phyloP scores from a whole-genome alignment of 2,888 invertebrate species.

The Eilema sororculum region DNA sequence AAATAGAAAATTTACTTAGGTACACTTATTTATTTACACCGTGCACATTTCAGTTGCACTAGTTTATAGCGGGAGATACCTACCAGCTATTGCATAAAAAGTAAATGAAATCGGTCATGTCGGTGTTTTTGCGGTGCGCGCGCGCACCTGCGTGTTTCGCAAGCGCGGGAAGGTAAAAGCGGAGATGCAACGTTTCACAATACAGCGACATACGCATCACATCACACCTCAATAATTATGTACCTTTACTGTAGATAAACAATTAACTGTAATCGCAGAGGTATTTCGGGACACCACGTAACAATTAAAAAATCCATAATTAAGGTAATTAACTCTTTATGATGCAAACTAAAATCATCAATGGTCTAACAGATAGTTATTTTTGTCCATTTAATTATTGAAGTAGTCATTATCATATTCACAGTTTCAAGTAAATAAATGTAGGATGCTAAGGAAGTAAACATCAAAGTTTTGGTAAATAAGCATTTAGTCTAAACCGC shows the following conservation, averaged over 20 bases:
- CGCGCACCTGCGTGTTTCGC: constrained; percentile 88
- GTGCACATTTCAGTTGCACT: constrained; percentile 29
- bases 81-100: constrained; percentile 82
- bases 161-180: constrained; percentile 85
- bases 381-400: background rate
- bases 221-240: constrained; percentile 30
- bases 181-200: constrained; percentile 85
- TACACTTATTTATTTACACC: too few species aligned
- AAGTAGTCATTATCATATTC: background rate
- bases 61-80: constrained; percentile 56
- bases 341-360: background rate
- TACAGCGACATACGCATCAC: constrained; percentile 70
- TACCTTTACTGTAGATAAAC: constrained; percentile 19
- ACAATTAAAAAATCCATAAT: background rate
- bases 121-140: constrained; percentile 84
- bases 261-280: background rate
- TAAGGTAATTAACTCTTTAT: background rate
- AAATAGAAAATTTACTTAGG: background rate
- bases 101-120: constrained; percentile 81
- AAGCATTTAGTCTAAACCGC: constrained; percentile 67
- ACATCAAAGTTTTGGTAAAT: constrained; percentile 62
- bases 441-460: background rate
- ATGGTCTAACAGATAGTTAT: background rate
- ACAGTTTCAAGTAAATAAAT: background rate
- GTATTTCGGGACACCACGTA: background rate